Conservation (phyloP, 2,113 vertebrate species). For the Hemiscyllium ocellatum region DNA sequence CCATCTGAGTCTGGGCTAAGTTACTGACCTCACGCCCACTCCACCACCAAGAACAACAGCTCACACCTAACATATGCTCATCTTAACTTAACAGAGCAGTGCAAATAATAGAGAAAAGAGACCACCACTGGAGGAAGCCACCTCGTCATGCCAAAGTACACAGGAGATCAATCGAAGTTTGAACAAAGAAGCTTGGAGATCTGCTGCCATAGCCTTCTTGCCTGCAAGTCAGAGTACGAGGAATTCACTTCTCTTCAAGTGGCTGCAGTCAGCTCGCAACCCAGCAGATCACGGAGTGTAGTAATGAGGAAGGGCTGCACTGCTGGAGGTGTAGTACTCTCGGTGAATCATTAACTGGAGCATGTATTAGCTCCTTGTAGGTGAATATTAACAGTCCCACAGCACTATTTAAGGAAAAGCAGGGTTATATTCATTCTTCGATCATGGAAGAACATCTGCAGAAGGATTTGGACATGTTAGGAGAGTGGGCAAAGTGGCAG, state of each 20-base stretch:
- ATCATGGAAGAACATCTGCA: neutral
- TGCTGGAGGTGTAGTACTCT: neutral
- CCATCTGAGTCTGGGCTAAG: neutral
- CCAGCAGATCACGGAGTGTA: neutral
- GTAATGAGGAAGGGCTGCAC: neutral
- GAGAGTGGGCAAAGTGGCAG: too few relatives aligned
- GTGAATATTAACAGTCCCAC: too few relatives aligned
- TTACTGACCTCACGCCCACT: neutral
- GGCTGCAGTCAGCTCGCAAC: too few relatives aligned
- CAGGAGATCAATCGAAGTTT: neutral
- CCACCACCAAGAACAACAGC: accelerated
- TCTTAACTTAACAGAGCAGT: neutral
- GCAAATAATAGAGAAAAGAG: neutral
- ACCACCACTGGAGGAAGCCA: neutral
- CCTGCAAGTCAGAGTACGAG: neutral
- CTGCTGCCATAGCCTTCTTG: too few relatives aligned
- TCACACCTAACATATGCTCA: neutral
- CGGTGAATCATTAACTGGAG: neutral
- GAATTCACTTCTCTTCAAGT: neutral
- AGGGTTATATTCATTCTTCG: neutral
- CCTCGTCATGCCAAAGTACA: neutral
- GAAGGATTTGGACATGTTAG: too few relatives aligned
- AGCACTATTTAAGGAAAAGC: neutral
- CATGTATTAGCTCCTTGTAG: too few relatives aligned
- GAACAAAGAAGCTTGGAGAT: too few relatives aligned